A percentile compares a stretch with the other conserved stretches of the same genome.
phyloP scores from a whole-genome alignment of 2,888 invertebrate genomes.

The Saturnia japonica region DNA sequence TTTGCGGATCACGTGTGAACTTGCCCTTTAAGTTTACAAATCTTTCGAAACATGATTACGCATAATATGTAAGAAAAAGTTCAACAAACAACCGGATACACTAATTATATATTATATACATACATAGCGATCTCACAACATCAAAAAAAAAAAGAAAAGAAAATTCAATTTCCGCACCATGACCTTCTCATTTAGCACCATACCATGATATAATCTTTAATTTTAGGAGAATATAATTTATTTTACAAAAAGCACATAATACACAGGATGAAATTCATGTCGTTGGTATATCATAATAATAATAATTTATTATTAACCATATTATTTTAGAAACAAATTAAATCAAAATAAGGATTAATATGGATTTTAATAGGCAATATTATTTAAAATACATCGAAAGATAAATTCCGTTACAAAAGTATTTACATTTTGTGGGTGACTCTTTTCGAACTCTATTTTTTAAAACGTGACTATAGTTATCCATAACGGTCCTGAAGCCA shows the following conservation, averaged over 20 bases:
- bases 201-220: constrained; percentile 48
- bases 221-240: constrained; percentile 16
- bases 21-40: neutral
- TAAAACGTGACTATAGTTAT: too few species aligned
- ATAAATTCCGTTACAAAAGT: too few species aligned
- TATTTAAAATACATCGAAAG: too few species aligned
- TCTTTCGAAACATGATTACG: neutral
- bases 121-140: constrained; percentile 43
- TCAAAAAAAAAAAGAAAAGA: constrained; percentile 21
- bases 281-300: too few species aligned
- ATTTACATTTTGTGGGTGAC: too few species aligned
- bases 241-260: neutral
- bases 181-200: constrained; percentile 46
- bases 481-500: too few species aligned
- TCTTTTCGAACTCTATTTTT: too few species aligned
- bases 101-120: constrained; percentile 1
- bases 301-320: too few species aligned
- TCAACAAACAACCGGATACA: constrained; percentile 1
- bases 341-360: too few species aligned
- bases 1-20: neutral
- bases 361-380: too few species aligned
- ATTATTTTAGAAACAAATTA: too few species aligned
- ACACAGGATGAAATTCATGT: neutral
- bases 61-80: neutral
- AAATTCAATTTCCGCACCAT: constrained; percentile 21